These are phyloP conservation scores for Orchesella cincta DNA, from an alignment of 1,140 invertebrate species.

Conservation along the genomic window DNA sequence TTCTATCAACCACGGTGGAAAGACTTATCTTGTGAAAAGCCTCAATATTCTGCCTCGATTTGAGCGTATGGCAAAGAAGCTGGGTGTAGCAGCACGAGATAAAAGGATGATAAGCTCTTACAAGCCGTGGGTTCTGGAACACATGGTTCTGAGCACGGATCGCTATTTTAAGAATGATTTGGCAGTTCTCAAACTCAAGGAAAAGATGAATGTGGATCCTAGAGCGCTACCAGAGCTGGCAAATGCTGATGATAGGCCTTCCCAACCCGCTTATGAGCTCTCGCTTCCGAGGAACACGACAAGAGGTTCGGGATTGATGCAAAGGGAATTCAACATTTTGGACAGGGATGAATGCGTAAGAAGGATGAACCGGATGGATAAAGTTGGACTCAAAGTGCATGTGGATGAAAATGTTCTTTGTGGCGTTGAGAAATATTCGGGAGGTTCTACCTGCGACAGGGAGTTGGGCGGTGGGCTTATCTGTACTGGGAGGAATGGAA, in stretches of 20 bases:
- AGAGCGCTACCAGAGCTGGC: background rate
- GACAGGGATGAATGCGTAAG: background rate
- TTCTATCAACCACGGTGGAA: background rate
- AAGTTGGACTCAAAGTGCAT: background rate
- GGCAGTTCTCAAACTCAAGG: background rate
- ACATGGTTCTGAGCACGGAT: background rate
- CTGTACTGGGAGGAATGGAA: too few species aligned
- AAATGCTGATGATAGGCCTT: background rate
- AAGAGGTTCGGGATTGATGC: background rate
- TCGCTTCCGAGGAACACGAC: background rate
- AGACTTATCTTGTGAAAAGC: background rate
- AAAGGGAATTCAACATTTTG: background rate
- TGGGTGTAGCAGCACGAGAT: background rate
- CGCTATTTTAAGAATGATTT: background rate
- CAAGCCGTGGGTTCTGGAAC: background rate
- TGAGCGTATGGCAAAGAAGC: too few species aligned
- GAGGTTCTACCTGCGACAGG: background rate
- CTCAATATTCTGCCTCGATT: background rate
- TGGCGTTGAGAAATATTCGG: conserved; percentile 6
- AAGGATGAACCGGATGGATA: background rate
- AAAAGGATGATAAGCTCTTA: background rate
- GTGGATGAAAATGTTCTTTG: background rate
- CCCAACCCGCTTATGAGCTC: background rate
- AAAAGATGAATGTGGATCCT: background rate
- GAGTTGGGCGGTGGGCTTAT: background rate